Evolutionary conservation across 2,888 invertebrate genomes (phyloP), one percentile per base, ranked within the genome.

Genomic region (Macrophya alboannulata): DNA sequence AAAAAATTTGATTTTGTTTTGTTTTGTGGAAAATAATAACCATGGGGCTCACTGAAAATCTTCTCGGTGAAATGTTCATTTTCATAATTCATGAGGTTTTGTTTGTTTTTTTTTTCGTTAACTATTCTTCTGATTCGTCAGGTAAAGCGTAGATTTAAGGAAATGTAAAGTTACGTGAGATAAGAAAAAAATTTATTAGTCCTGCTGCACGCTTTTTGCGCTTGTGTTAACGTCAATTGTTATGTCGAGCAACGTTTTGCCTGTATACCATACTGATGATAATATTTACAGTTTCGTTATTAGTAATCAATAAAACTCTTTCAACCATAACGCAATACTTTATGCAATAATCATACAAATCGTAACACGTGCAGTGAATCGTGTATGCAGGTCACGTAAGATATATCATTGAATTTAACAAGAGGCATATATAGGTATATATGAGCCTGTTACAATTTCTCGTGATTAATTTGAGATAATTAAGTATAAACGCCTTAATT

Each of bases 311-410:
- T 77, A 74, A 43, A 77, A 77, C 15, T 55, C 3, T n/a, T 17
- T 15, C 55, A 77, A 55, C 17, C 77, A 77, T 77, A 37, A 51
- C 43, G 77, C 77, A 77, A 77, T 51, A 77, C 77, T 51, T 51
- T 74, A 48, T 74, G 74, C 43, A 74, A 74, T 74, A 10, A 48
- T 74, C 6, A 37, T 1, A 68, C 68, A 37, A 37, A 12, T 31
- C 6, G 15, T 68, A 25, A 68, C 68, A 68, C 37, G 37, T 68
- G 68, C 8, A n/a, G n/a, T 37, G 68, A 17, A 37, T 12, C 68
- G 37, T 37, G 10, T 55, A 68, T 37, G 68, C 68, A 68, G 68
- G 68, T 68, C 68, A 68, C 37, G 17, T 37, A 37, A 15, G 25
- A 37, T 15, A 68, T 68, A 68, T 68, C 4, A 68, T 68, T 37